Conservation (phyloP, 1,140 invertebrate genomes). For the Augochlora pura region DNA sequence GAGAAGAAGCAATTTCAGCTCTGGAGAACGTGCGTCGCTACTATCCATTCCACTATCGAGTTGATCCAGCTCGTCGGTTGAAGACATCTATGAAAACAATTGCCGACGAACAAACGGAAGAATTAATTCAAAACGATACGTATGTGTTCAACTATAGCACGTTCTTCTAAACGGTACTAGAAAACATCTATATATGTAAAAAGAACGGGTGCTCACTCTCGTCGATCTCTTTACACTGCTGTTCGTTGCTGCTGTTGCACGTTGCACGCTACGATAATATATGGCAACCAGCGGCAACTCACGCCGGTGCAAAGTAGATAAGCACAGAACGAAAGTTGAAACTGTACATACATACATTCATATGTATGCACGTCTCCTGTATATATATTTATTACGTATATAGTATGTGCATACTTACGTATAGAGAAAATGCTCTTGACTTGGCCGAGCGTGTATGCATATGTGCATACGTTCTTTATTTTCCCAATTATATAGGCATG, state of each 20-base stretch:
- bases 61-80: slow-evolving; percentile 70
- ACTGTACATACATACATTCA: neutral
- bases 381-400: too few relatives aligned
- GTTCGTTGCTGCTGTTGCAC: neutral
- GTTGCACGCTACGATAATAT: neutral
- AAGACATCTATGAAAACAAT: slow-evolving; percentile 60
- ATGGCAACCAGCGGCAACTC: neutral
- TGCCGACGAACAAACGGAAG: slow-evolving; percentile 9
- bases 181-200: too few relatives aligned
- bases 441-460: too few relatives aligned
- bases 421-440: too few relatives aligned
- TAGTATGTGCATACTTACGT: too few relatives aligned
- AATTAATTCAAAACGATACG: neutral
- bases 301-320: neutral
- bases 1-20: slow-evolving; percentile 70
- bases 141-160: neutral
- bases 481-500: neutral
- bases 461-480: neutral
- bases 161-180: neutral
- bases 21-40: slow-evolving; percentile 73
- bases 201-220: neutral
- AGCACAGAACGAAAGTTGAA: neutral
- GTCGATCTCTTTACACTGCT: neutral
- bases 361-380: too few relatives aligned
- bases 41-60: slow-evolving; percentile 75